Conservation (phyloP, 2,888 invertebrate genomes). For the Deilephila porcellus region DNA sequence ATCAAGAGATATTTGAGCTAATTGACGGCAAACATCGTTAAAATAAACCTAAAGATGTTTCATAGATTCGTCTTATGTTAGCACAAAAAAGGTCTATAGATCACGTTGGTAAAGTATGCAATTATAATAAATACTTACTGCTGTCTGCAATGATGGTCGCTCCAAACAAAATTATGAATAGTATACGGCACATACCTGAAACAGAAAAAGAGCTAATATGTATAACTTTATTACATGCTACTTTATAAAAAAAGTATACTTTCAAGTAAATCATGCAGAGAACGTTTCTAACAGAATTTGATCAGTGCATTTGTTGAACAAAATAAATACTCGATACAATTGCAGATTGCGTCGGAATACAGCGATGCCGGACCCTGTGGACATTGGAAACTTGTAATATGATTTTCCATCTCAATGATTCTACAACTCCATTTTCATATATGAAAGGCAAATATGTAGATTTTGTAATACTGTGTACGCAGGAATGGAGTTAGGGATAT, state of each 20-base stretch:
- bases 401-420: constrained; percentile 51
- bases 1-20: no score
- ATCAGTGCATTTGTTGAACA: neutral
- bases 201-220: neutral
- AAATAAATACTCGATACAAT: constrained; percentile 14
- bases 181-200: constrained; percentile 26
- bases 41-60: no score
- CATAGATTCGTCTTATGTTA: no score
- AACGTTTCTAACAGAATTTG: neutral
- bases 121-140: neutral
- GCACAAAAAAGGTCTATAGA: neutral
- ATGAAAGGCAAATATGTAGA: constrained; percentile 44
- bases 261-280: neutral
- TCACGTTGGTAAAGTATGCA: neutral
- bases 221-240: neutral
- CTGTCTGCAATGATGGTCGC: no score
- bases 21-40: no score
- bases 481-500: constrained; percentile 12
- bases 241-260: neutral
- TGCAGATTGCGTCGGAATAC: constrained; percentile 16
- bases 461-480: constrained; percentile 14
- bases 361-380: constrained; percentile 38
- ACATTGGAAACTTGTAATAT: constrained; percentile 42
- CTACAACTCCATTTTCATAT: constrained; percentile 29
- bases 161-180: neutral